Evolutionary conservation across 1,140 invertebrate species (phyloP), one percentile per base, ranked within the genome.

Genomic region (Hermetia illucens): DNA sequence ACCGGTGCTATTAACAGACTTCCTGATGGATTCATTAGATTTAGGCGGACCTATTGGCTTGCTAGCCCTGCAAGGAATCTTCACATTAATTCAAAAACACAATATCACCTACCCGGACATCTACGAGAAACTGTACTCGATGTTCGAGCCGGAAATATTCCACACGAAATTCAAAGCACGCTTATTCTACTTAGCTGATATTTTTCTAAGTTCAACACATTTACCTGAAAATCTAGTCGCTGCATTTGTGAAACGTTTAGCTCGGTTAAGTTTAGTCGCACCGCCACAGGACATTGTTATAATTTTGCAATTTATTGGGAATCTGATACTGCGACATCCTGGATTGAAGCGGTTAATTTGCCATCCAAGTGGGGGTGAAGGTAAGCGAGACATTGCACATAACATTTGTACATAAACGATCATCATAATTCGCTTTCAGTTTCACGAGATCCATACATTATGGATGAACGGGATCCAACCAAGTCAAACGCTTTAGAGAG

Each of bases 61-160:
- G 44, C 64, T 97, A 25, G 86, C 91, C 8, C 64, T 97, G n/a
- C 89, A 94, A 62, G 91, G 91, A 9, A 74, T 97, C 12, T 91
- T 93, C 54, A 75, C 81, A 29, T 64, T 98, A 22, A 90, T 97
- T 40, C 78, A 84, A 37, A 79, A 83, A 43, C 79, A 94, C 56
- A 94, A 97, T 63, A 73, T 98, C 61, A 85, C 94, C 54, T 95
- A 95, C 63, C 91, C 92, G 3, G 82, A 95, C 61, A 90, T 98
- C 52, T 98, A 91, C 58, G 75, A 75, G 35, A 91, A 95, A 55
- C 65, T 98, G 4, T 98, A 98, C 64, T 79, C 79, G 1, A 78
- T 98, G 72, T 82, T 95, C 48, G 78, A 85, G 49, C 82, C 86
- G 1, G 78, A 82, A 46, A 80, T 96, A 42, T 88, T 96, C 54